A percentile compares a stretch with the other conserved stretches of the same genome.
phyloP scores from a whole-genome alignment of 2,113 vertebrate genomes.

The Jaculus jaculus region DNA sequence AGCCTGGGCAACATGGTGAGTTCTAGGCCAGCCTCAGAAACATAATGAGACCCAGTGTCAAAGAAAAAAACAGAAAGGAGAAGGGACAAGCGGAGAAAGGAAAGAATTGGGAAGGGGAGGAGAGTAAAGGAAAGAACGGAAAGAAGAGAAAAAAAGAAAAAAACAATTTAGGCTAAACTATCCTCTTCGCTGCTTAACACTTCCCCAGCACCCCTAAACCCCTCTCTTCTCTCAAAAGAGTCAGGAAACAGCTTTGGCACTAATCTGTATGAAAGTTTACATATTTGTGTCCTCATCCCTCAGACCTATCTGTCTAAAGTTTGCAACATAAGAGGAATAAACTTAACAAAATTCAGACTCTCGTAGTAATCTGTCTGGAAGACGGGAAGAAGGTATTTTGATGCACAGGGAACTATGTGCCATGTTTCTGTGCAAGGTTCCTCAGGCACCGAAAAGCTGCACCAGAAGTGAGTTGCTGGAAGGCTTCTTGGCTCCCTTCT shows the following conservation, averaged over 20 bases:
- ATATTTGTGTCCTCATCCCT: neutral
- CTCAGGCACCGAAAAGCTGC: neutral
- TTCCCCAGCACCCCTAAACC: neutral
- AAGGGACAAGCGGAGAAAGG: neutral
- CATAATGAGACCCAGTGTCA: neutral
- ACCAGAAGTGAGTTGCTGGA: neutral
- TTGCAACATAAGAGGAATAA: conserved; percentile 26
- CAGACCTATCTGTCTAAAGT: neutral
- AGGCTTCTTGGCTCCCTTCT: neutral
- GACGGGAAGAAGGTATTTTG: neutral
- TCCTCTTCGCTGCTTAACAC: neutral
- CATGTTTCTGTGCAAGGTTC: neutral
- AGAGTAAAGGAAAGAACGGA: fast-evolving
- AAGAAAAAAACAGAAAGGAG: neutral
- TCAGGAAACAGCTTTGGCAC: neutral
- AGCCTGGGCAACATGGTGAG: too few species aligned
- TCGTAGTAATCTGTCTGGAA: neutral
- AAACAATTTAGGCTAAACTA: neutral
- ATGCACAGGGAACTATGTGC: neutral
- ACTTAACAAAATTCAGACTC: neutral
- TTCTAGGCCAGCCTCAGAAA: neutral
- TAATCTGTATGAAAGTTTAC: neutral
- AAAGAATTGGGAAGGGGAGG: neutral
- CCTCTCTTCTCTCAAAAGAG: neutral
- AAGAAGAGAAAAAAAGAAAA: too few species aligned